phyloP scores from a whole-genome alignment of 2,888 invertebrate species.

The Subacronicta megacephala region DNA sequence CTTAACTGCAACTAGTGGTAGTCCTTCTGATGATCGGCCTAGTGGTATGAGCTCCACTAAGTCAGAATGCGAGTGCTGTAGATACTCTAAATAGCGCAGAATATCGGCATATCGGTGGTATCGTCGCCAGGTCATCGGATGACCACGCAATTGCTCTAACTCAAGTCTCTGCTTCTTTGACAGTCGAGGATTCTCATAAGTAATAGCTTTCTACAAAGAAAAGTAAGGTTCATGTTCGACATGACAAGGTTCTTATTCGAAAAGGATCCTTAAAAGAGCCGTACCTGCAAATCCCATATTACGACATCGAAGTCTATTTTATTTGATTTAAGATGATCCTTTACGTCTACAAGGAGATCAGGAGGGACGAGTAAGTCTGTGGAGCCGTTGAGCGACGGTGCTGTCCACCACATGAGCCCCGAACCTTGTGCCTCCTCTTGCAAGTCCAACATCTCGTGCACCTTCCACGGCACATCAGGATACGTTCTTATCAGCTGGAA shows the following conservation, averaged over 20 bases:
- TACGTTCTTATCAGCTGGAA: conserved; percentile 86
- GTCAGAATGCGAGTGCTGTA: conserved; percentile 91
- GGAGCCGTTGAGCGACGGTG: conserved; percentile 85
- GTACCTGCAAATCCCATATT: conserved; percentile 93
- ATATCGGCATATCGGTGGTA: conserved; percentile 93
- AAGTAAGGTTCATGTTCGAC: conserved; percentile 1
- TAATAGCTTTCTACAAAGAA: conserved; percentile 90
- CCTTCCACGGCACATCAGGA: conserved; percentile 81
- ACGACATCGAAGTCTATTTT: conserved; percentile 91
- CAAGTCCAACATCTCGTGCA: conserved; percentile 82
- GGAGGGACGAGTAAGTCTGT: conserved; percentile 94
- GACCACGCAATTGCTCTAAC: conserved; percentile 88
- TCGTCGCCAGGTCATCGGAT: conserved; percentile 92
- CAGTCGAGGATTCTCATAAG: conserved; percentile 91
- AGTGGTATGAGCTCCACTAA: conserved; percentile 92
- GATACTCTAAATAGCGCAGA: conserved; percentile 91
- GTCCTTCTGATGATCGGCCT: conserved; percentile 93
- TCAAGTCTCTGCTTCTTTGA: conserved; percentile 90
- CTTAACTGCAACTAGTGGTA: conserved; percentile 92
- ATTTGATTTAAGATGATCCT: conserved; percentile 90
- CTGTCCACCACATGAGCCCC: conserved; percentile 87
- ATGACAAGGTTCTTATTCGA: neutral
- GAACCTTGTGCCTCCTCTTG: conserved; percentile 86
- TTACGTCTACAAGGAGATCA: conserved; percentile 89
- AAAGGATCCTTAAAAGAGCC: neutral